Base-by-base conservation (phyloP, 2,888 invertebrate species). In the Endomychus coccineus region DNA sequence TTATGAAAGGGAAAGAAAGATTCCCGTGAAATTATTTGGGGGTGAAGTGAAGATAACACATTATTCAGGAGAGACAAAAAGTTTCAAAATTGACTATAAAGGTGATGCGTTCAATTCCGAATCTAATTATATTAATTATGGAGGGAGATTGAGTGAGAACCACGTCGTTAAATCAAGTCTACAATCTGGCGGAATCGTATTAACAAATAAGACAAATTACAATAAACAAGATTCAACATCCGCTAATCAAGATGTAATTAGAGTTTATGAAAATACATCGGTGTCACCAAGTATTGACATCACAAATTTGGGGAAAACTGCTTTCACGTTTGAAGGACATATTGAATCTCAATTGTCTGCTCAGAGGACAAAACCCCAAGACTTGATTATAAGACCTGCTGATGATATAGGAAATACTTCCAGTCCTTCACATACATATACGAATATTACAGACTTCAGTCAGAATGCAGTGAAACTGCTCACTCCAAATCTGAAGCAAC, bases 81-180 rank as follows among this genome's bases (percentile, higher is more conserved):
- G 57, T 42, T 64, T 56, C 37, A 61, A 58, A 43, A 60, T 64
- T 12, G 64, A 62, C 29, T 49, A 54, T 12, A 59, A 61, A 40
- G 58, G 59, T 11, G 56, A 44, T 13, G 50, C 61, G 6, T 58
- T 49, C 28, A 51, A 51, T 16, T 33, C 42, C 3, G 41, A 52
- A 10, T 32, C 42, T 2, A 55, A 48, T 39, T 57, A 52, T 36
- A 36, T 46, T 1, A 60, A 60, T 16, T 62, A 56, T 41, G 48
- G 52, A 4, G 49, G 51, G 3, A 65, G 68, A 45, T 34, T 65
- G 36, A 65, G 64, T 36, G 66, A 66, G 44, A 67, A 66, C 45
- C 75, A 85, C 43, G 83, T 89, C 42, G 83, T 89, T 12, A 78
- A 85, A 52, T 85, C 86, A 1, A 82, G 84, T 1, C 66, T 89